Evolutionary conservation across 2,797 vertebrate species (phyloP).

Genomic region (Numenius phaeopus): DNA sequence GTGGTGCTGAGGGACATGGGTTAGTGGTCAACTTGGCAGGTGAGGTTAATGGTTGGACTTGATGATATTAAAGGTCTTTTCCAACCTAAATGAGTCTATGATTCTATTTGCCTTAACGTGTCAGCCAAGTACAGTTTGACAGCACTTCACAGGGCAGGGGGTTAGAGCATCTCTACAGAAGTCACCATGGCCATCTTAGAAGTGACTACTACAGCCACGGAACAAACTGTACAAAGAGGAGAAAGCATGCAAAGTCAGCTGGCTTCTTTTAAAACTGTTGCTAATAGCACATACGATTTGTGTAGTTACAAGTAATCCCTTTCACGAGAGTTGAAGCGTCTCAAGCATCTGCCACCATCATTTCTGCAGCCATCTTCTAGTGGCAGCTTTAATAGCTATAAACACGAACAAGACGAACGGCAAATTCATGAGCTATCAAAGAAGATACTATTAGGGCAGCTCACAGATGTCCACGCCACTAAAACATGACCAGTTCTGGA

Average conservation of each 20-base stretch:
- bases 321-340: neutral
- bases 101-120: neutral
- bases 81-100: neutral
- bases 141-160: fast-evolving
- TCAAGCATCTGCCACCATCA: neutral
- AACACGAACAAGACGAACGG: neutral
- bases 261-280: neutral
- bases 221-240: neutral
- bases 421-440: neutral
- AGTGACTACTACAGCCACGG: neutral
- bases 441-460: fast-evolving
- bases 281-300: neutral
- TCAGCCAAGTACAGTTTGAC: neutral
- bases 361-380: neutral
- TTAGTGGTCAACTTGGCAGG: neutral
- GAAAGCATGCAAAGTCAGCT: neutral
- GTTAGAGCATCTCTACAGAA: neutral
- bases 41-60: neutral
- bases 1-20: neutral
- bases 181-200: neutral
- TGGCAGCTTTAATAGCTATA: neutral
- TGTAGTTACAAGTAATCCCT: neutral
- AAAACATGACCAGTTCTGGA: fast-evolving
- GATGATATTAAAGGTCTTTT: neutral
- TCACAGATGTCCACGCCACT: neutral